Conservation (phyloP, 1,140 invertebrate genomes). For the Dysdera silvatica region DNA sequence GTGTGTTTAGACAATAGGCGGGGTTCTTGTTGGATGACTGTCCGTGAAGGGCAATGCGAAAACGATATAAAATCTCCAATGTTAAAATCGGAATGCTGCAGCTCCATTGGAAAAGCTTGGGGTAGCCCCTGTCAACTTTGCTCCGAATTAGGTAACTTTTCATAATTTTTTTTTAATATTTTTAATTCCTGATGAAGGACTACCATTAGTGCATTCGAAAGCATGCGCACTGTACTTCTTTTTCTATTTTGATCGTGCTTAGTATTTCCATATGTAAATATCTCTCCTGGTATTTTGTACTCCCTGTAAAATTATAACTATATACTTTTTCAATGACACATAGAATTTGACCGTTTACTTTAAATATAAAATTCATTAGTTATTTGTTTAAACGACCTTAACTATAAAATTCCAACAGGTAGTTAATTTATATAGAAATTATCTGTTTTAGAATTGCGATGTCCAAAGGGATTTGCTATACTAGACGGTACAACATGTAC, state of each 20-base stretch:
- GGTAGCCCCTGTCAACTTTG: conserved; percentile 78
- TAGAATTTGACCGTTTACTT: too few relatives aligned
- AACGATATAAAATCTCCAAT: conserved; percentile 63
- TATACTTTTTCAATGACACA: not conserved
- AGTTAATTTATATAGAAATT: too few relatives aligned
- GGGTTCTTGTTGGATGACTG: conserved; percentile 76
- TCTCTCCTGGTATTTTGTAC: conserved; percentile 1
- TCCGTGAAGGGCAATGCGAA: conserved; percentile 72
- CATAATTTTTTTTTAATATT: conserved; percentile 35
- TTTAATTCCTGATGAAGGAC: not conserved
- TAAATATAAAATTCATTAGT: too few relatives aligned
- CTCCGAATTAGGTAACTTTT: conserved; percentile 35
- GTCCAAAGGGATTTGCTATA: too few relatives aligned
- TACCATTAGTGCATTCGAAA: conserved; percentile 10
- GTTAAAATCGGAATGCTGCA: conserved; percentile 74
- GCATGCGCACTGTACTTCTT: too few relatives aligned
- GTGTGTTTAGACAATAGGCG: conserved; percentile 62
- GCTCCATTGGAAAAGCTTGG: conserved; percentile 80
- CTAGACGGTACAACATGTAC: too few relatives aligned
- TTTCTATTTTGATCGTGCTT: not conserved
- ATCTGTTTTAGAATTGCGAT: too few relatives aligned
- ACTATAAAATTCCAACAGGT: too few relatives aligned
- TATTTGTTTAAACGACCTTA: too few relatives aligned
- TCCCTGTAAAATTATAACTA: not conserved
- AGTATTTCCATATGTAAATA: not conserved